These are phyloP conservation scores for Platynereis dumerilii DNA, from an alignment of 2,888 invertebrate genomes.

Conservation along the genomic window DNA sequence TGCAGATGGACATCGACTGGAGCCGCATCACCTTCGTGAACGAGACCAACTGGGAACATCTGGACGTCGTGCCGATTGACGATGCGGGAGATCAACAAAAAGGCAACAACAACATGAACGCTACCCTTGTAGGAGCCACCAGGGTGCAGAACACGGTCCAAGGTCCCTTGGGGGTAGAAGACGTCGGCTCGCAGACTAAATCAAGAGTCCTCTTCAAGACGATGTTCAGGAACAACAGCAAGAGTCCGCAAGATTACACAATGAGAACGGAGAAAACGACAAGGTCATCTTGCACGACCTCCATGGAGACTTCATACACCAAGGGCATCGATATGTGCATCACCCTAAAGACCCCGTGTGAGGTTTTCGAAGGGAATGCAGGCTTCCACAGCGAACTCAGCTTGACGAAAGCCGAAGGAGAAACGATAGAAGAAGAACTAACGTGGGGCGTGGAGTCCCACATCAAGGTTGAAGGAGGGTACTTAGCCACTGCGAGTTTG, in stretches of 20 bases:
- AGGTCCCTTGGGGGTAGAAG: neutral
- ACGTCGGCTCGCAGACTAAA: conserved; percentile 1
- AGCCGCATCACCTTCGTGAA: conserved; percentile 31
- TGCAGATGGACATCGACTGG: conserved; percentile 37
- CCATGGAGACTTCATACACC: conserved; percentile 39
- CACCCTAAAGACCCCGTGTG: conserved; percentile 60
- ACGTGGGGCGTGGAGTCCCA: conserved; percentile 61
- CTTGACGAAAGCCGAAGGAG: conserved; percentile 58
- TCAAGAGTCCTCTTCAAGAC: conserved; percentile 42
- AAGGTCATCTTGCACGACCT: conserved; percentile 34
- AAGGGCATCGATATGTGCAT: conserved; percentile 59
- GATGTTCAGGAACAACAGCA: conserved; percentile 42
- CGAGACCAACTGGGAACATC: conserved; percentile 29
- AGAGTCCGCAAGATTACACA: conserved; percentile 38
- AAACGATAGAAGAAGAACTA: conserved; percentile 56
- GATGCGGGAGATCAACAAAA: conserved; percentile 13
- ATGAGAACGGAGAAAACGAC: conserved; percentile 43
- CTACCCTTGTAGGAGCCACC: neutral
- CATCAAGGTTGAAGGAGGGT: conserved; percentile 45
- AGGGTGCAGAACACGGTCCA: neutral
- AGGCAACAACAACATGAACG: no score
- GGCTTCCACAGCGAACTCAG: conserved; percentile 61
- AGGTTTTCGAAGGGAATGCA: conserved; percentile 61
- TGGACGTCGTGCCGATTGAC: conserved; percentile 24
- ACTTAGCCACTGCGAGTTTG: conserved; percentile 57